Base-by-base conservation (phyloP, 1,140 invertebrate species). In the Nebria ingens region DNA sequence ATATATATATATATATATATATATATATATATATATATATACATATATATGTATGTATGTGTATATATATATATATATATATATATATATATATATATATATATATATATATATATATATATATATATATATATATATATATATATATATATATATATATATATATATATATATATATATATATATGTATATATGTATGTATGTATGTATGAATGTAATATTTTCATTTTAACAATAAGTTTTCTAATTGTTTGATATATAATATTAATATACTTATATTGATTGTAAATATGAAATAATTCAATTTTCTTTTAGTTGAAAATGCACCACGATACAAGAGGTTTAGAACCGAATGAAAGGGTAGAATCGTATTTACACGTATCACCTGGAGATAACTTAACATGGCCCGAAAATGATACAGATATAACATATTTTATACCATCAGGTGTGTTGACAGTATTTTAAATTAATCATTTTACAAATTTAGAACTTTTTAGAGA, bases 401-500 rank as follows among this genome's bases (percentile, higher is more conserved):
- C 64, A 13, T 69, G 65, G 64, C 66, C 65, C 25, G 23, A 54
- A 4, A 61, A 63, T 52, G 65, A 69, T 23, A 51, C 58, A 38
- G 63, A 66, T 57, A 57, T 67, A 34, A 66, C 62, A 20, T 69
- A 69, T 42, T 61, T 53, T 21, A 68, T 69, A 51, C 68, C 68
- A 11, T 60, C 62, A 59, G 66, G 68, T 69, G 34, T 12, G 59
- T 9, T 11, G 15, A 9, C 6, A 34, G 25, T 21, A 4, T 21
- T 15, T 51, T n/a, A 21, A 56, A 56, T n/a, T n/a, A n/a, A n/a
- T n/a, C n/a, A n/a, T n/a, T n/a, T n/a, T n/a, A n/a, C n/a, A n/a
- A n/a, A n/a, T n/a, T n/a, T n/a, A n/a, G n/a, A n/a, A n/a, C 55
- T 49, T 63, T 62, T 38, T 29, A 80, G 77, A 72, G 42, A 76